Evolutionary conservation across 2,113 vertebrate genomes (phyloP).

Genomic region (Circaetus cinerascens): DNA sequence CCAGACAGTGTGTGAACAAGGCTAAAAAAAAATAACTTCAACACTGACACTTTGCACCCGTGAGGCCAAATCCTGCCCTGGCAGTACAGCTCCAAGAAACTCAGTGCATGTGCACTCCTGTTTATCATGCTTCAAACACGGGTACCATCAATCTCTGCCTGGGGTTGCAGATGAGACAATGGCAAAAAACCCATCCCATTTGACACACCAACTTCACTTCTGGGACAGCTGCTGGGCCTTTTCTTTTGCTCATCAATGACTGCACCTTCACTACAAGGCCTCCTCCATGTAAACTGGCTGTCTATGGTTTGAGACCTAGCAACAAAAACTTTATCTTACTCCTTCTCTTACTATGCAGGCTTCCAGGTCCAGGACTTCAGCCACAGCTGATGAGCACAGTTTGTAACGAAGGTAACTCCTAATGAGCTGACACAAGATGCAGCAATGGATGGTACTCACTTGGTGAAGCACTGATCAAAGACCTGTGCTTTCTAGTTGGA

Average conservation of each 20-base stretch:
- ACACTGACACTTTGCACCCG: fast-evolving
- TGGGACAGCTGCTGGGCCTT: background rate
- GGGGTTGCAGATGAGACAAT: background rate
- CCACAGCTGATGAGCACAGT: background rate
- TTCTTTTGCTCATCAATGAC: background rate
- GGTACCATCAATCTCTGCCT: background rate
- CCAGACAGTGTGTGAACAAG: background rate
- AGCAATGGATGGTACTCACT: background rate
- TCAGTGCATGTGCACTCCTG: background rate
- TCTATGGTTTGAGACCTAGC: background rate
- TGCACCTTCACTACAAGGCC: background rate
- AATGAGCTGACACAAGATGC: background rate
- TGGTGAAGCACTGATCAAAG: background rate
- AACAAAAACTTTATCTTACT: background rate
- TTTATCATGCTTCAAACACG: background rate
- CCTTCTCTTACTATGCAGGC: background rate
- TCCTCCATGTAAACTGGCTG: background rate
- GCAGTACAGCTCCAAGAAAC: background rate
- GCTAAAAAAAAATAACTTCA: background rate
- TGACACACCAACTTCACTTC: background rate
- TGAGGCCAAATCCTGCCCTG: background rate
- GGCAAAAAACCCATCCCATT: background rate
- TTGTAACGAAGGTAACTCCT: background rate
- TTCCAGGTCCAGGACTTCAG: background rate
- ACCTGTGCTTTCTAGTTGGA: background rate